Conservation (phyloP, 2,113 vertebrate species). For the Excalfactoria chinensis region DNA sequence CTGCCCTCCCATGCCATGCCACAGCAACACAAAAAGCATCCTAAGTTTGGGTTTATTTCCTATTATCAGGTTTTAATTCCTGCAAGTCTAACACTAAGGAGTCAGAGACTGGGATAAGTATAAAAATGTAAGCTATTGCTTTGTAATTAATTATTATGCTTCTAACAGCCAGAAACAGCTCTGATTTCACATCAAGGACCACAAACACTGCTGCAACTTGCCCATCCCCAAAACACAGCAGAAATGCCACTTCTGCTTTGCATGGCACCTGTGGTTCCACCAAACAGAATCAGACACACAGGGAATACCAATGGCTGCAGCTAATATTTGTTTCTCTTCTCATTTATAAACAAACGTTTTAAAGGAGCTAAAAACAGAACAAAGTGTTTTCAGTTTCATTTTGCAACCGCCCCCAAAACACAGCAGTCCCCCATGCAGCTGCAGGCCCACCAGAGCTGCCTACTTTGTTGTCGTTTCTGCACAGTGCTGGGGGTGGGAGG, state of each 20-base stretch:
- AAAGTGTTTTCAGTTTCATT: background rate
- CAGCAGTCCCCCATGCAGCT: rapidly evolving
- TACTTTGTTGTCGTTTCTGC: background rate
- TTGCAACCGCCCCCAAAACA: background rate
- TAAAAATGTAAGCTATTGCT: background rate
- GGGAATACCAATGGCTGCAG: background rate
- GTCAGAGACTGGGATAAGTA: background rate
- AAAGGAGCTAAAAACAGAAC: background rate
- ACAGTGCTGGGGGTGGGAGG: background rate
- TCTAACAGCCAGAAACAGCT: background rate
- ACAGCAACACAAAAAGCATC: background rate
- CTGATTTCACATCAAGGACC: background rate
- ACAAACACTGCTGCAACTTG: rapidly evolving
- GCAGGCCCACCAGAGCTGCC: background rate
- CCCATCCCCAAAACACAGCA: rapidly evolving
- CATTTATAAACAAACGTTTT: background rate
- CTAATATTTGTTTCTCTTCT: background rate
- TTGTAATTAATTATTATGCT: background rate
- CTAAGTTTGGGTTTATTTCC: background rate
- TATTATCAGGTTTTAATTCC: background rate
- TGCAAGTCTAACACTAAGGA: background rate
- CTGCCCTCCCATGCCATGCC: background rate
- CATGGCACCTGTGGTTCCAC: background rate
- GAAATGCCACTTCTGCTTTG: background rate
- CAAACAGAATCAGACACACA: background rate